phyloP scores from a whole-genome alignment of 2,113 vertebrate genomes.

The Athene noctua region DNA sequence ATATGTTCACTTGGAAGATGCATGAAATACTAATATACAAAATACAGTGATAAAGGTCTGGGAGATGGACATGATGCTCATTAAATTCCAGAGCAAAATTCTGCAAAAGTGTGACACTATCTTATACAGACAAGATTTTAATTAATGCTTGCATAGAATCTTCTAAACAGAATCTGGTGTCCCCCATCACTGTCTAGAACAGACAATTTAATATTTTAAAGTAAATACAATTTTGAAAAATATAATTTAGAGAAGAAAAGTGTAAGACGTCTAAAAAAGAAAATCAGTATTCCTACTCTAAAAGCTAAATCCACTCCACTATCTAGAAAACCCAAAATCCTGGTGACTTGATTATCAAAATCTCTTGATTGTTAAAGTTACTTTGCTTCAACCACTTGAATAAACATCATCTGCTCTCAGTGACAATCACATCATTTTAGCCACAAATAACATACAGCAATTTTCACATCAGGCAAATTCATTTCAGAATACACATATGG shows the following conservation, averaged over 20 bases:
- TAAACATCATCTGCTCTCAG: background rate
- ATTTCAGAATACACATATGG: background rate
- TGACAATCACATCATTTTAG: background rate
- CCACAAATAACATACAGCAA: background rate
- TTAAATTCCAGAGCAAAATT: background rate
- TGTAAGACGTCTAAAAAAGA: background rate
- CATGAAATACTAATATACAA: background rate
- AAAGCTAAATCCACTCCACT: background rate
- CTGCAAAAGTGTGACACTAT: background rate
- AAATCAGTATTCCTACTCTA: background rate
- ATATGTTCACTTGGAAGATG: background rate
- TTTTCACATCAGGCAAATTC: background rate
- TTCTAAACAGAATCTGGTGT: fast-evolving
- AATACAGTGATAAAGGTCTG: background rate
- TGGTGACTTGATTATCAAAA: background rate
- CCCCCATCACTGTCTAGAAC: background rate
- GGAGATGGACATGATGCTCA: background rate
- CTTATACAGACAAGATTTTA: background rate
- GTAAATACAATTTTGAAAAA: background rate
- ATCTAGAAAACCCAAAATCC: background rate
- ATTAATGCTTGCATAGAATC: background rate
- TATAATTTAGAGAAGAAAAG: background rate
- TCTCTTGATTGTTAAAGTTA: background rate
- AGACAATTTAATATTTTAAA: background rate
- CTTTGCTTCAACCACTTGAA: background rate